Conservation (phyloP, 2,113 vertebrate species). For the Brachyistius frenatus region DNA sequence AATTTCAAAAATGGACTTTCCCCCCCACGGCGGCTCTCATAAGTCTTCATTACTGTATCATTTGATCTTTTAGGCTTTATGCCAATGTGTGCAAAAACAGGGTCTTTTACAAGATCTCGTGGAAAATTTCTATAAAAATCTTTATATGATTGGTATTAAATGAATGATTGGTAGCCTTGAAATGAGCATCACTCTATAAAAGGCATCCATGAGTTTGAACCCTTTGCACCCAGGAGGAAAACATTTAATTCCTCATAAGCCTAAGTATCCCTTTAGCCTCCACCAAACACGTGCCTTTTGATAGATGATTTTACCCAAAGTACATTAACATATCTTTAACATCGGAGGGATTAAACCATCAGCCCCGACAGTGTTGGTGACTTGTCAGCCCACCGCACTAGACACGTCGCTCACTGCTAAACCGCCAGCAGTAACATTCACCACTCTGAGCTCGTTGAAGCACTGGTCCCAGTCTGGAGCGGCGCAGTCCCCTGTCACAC, state of each 20-base stretch:
- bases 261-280: conserved; percentile 31
- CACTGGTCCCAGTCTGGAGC: conserved; percentile 23
- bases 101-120: not conserved
- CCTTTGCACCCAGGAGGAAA: conserved; percentile 12
- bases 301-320: conserved; percentile 39
- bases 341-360: conserved; percentile 43
- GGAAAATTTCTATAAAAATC: no score
- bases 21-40: no score
- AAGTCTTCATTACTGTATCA: no score
- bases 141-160: not conserved
- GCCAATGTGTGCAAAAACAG: not conserved
- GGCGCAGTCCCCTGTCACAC: conserved; percentile 25
- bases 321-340: conserved; percentile 40
- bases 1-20: no score
- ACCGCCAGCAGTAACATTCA: conserved; percentile 15
- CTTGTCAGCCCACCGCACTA: conserved; percentile 27
- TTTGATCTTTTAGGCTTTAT: no score
- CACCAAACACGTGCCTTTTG: conserved; percentile 33
- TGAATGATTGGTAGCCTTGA: not conserved
- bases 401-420: conserved; percentile 12
- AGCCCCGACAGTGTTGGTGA: conserved; percentile 8
- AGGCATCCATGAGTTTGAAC: conserved; percentile 13
- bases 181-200: conserved; percentile 4
- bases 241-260: conserved; percentile 44
- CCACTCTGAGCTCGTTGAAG: conserved; percentile 3